phyloP scores from a whole-genome alignment of 2,113 vertebrate species.

The Alligator mississippiensis region DNA sequence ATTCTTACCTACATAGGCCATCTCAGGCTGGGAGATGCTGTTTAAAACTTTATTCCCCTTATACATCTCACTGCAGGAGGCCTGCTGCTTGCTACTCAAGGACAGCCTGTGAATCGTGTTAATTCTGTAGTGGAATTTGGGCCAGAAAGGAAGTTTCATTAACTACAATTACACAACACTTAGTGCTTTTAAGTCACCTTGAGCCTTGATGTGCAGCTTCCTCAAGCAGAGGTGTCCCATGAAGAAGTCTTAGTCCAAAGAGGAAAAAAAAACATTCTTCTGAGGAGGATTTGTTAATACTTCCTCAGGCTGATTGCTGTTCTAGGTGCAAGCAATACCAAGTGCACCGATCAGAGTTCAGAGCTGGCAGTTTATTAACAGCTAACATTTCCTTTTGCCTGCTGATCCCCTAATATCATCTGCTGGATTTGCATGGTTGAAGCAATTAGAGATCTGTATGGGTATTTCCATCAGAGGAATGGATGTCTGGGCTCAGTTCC shows the following conservation, averaged over 20 bases:
- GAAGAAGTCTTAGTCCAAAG: not conserved
- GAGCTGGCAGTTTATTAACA: not conserved
- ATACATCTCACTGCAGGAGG: not conserved
- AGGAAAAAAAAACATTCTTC: not conserved
- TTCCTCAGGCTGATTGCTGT: not conserved
- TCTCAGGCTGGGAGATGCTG: not conserved
- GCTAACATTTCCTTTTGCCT: not conserved
- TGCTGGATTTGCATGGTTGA: not conserved
- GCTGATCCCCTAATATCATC: not conserved
- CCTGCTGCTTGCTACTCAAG: not conserved
- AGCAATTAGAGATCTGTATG: not conserved
- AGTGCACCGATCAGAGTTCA: not conserved
- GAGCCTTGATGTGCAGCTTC: not conserved
- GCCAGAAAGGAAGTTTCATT: not conserved
- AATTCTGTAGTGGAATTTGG: not conserved
- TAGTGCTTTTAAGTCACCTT: not conserved
- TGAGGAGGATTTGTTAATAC: not conserved
- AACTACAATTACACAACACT: not conserved
- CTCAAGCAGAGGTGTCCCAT: not conserved
- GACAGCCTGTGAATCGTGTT: not conserved
- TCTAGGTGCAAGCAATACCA: not conserved
- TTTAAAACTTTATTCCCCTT: fast-evolving
- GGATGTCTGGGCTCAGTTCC: not conserved
- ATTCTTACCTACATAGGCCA: fast-evolving
- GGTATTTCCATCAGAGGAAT: not conserved